Base-by-base conservation (phyloP, 1,140 invertebrate species). In the Stenopsyche tienmushanensis region DNA sequence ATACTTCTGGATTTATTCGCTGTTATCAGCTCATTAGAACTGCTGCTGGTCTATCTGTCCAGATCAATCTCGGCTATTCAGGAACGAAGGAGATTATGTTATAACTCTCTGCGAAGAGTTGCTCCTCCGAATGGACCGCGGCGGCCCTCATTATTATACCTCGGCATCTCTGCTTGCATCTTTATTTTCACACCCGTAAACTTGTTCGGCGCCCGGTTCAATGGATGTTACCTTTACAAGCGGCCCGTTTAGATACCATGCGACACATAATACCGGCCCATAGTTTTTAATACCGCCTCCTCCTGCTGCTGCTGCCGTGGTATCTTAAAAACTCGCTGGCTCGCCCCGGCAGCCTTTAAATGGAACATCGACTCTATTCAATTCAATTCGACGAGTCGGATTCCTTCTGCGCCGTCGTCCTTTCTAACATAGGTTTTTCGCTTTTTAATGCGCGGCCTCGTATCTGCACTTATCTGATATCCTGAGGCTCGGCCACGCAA, bases 181-280 rank as follows among this genome's bases (percentile, higher is more conserved):
- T 68, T 64, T 68, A 68, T 68, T 68, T 68, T 64, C 62, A 68
- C 66, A 68, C 62, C 62, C 62, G 63, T 67, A 67, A 67, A 62
- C 62, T 45, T 58, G 60, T 67, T 67, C 17, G 24, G 49, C 45
- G 20, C 49, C 15, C 59, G 47, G 21, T 57, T 66, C 52, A 62
- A 62, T 62, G 52, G 58, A 66, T 62, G 41, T 50, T 34, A 34
- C 29, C 29, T 34, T 34, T 34, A 34, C 29, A 13, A 34, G 29
- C 29, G 29, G 49, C 13, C 15, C 49, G 20, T 52, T 52, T 52
- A 52, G 49, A 52, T 52, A 52, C 18, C 18, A 25, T 21, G 49
- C 20, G 18, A 52, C 49, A 20, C 20, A 10, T 18, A 20, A 20
- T 52, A 52, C 49, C 18, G 23, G 49, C 15, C 34, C 10, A 34